Conservation (phyloP, 2,797 vertebrate genomes). For the Manis javanica region DNA sequence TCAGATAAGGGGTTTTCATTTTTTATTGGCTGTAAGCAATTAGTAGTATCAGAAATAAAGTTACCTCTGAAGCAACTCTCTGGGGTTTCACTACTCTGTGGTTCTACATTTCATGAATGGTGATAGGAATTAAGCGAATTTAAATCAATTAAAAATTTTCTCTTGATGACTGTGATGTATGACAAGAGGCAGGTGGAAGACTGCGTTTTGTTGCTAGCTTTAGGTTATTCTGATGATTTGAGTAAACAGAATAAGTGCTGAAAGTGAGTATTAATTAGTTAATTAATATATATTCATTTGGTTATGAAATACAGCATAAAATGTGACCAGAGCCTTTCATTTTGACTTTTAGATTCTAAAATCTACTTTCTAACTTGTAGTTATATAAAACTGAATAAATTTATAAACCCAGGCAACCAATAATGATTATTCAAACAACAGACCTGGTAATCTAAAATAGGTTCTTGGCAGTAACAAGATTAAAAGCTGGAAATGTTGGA, state of each 20-base stretch:
- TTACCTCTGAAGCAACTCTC: slow-evolving; percentile 10
- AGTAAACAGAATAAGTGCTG: background rate
- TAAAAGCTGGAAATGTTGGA: slow-evolving; percentile 84
- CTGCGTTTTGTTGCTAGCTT: background rate
- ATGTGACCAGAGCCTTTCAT: slow-evolving; percentile 45
- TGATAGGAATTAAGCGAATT: background rate
- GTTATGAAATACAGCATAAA: background rate
- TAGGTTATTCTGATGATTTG: background rate
- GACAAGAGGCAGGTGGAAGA: background rate
- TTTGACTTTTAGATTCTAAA: slow-evolving; percentile 51
- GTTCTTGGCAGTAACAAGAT: slow-evolving; percentile 69
- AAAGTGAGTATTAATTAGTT: background rate
- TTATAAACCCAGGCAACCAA: slow-evolving; percentile 41
- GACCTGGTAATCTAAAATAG: background rate
- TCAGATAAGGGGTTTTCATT: background rate
- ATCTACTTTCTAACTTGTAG: slow-evolving; percentile 37
- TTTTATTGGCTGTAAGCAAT: background rate
- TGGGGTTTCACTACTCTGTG: background rate
- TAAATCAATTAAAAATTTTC: background rate
- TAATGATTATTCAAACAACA: slow-evolving; percentile 41
- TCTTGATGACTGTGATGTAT: background rate
- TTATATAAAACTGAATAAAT: slow-evolving; percentile 51
- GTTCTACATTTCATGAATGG: background rate
- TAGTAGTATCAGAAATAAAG: background rate
- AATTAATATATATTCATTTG: background rate